These are phyloP conservation scores for Enteromius unitaeniatus DNA, from an alignment of 2,797 vertebrate genomes.

Conservation along the genomic window DNA sequence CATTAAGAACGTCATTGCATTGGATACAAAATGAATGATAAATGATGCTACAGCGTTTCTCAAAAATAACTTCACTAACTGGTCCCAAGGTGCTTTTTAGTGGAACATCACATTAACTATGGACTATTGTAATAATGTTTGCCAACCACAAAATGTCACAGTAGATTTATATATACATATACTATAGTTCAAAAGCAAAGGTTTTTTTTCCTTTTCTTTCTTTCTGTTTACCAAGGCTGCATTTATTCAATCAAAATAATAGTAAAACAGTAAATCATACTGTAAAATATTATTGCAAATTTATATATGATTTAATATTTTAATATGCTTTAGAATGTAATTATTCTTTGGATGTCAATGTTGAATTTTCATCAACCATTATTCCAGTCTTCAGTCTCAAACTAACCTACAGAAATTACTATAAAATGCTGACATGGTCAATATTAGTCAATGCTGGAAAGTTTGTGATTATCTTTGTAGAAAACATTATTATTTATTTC, in stretches of 20 bases:
- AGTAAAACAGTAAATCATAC: background rate
- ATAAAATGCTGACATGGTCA: background rate
- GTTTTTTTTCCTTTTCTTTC: background rate
- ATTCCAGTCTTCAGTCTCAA: background rate
- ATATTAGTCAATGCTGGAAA: background rate
- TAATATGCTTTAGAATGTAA: background rate
- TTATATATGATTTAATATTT: background rate
- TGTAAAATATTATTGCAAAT: background rate
- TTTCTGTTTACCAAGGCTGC: background rate
- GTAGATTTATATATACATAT: background rate
- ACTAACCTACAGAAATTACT: background rate
- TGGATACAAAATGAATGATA: background rate
- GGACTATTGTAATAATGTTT: background rate
- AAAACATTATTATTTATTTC: no score
- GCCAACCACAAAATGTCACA: background rate
- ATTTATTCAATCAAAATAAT: background rate
- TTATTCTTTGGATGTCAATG: background rate
- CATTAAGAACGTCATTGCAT: background rate
- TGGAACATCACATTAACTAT: background rate
- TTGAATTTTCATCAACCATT: background rate
- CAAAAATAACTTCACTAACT: background rate
- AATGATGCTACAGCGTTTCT: background rate
- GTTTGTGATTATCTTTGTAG: background rate
- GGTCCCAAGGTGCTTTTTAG: background rate
- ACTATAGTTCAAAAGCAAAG: background rate